Evolutionary conservation across 2,113 vertebrate species (phyloP), one percentile per base, ranked within the genome.

Genomic region (Gallinago paraguaiae): DNA sequence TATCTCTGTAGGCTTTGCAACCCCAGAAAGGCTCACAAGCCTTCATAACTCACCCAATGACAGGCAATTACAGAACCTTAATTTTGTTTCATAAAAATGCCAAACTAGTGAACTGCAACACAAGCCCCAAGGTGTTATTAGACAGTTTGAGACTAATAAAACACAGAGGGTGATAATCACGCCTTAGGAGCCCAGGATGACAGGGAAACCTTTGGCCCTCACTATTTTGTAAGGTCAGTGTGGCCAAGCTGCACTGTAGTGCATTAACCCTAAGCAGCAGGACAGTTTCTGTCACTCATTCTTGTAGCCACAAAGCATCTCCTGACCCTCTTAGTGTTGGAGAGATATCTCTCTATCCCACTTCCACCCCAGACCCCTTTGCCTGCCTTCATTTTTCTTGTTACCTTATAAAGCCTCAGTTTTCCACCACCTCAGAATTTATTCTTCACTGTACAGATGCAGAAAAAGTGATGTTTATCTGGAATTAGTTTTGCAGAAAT

Each of bases 371-470:
- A 4, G 4, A 3, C 17, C 4, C 3, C 9, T 37, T 59, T 75
- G 3, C 11, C 43, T 56, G 7, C 9, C 19, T 6, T 92, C 33
- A 51, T 11, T 23, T 61, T 45, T 72, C 53, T 72, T 54, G 51
- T 54, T 30, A 45, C 5, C 5, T 10, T 6, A 13, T 25, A 64
- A 76, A 39, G 2, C 2, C 3, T 57, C 30, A 0, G 5, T n/a
- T 76, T 90, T 86, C 25, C 7, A 56, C 25, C 20, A 31, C 5
- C 7, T 43, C 37, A 68, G 33, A 61, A 51, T 4, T 19, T 8
- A 0, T 5, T 33, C 48, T 92, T 90, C 43, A n/a, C 10, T 33
- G 10, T 64, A 30, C 9, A 33, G 7, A 10, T 41, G 33, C 7
- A 75, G 57, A 93, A 64, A 27, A 7, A 27, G 11, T 23, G 4